These are phyloP conservation scores for Phenganax marumi DNA, from an alignment of 92 coral and sea anemone species.

Conservation along the genomic window DNA sequence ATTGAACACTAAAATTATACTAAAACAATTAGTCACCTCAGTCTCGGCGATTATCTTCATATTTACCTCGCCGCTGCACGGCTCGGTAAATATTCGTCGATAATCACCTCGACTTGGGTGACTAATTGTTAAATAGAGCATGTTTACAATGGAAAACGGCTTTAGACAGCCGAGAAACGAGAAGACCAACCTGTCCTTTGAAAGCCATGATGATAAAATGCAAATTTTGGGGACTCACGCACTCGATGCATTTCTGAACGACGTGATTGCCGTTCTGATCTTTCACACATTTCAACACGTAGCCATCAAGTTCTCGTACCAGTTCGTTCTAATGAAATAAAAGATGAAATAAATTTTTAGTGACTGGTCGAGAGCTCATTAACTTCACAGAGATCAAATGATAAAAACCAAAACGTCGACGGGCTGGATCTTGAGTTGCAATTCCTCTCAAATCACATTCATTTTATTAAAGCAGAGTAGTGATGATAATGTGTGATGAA, in stretches of 20 bases:
- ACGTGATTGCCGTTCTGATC: constrained; percentile 99
- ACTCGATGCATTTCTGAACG: constrained; percentile 97
- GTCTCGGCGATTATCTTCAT: too few relatives aligned
- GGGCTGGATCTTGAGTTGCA: too few relatives aligned
- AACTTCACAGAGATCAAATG: too few relatives aligned
- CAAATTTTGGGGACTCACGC: constrained; percentile 84
- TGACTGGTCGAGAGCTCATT: neutral
- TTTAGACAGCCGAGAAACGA: neutral
- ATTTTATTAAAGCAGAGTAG: too few relatives aligned
- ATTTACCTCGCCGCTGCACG: too few relatives aligned
- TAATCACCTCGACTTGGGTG: too few relatives aligned
- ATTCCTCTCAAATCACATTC: too few relatives aligned
- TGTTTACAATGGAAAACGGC: neutral
- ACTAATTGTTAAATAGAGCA: neutral
- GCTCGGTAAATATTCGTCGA: neutral
- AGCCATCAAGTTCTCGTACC: constrained; percentile 92
- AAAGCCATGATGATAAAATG: constrained; percentile 97
- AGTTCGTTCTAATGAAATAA: constrained; percentile 54
- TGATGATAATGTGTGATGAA: too few relatives aligned
- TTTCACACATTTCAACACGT: constrained; percentile 92
- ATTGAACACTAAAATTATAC: too few relatives aligned
- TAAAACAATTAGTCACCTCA: too few relatives aligned
- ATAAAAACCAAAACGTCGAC: too few relatives aligned
- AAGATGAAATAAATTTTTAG: neutral
- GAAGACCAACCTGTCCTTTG: constrained; percentile 78